Percentiles rank a stretch among this genome's conserved stretches.
Conservation (phyloP, 2,113 vertebrate species). For the Sander lucioperca region DNA sequence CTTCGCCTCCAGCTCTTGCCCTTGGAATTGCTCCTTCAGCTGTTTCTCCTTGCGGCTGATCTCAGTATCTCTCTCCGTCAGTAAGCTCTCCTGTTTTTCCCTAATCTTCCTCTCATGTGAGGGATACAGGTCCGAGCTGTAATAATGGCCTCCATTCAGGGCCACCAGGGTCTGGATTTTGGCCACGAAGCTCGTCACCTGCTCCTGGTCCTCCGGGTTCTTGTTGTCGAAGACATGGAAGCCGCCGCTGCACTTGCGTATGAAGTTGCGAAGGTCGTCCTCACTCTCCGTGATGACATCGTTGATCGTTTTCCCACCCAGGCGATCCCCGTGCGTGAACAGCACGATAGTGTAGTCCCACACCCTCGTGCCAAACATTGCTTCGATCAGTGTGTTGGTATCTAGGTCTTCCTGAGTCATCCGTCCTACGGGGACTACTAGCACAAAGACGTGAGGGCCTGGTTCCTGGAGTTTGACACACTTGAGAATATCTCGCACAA, state of each 20-base stretch:
- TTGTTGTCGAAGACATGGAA: slow-evolving; percentile 78
- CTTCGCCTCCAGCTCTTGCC: slow-evolving; percentile 47
- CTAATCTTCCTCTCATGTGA: slow-evolving; percentile 54
- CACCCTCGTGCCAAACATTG: slow-evolving; percentile 65
- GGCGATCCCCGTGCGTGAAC: slow-evolving; percentile 71
- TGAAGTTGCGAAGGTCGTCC: slow-evolving; percentile 58
- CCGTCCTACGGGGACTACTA: slow-evolving; percentile 60
- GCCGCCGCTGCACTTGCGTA: slow-evolving; percentile 70
- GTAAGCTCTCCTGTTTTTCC: slow-evolving; percentile 50
- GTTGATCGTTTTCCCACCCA: slow-evolving; percentile 64
- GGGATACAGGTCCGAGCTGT: slow-evolving; percentile 50
- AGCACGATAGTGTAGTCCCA: slow-evolving; percentile 77
- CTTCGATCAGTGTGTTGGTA: slow-evolving; percentile 65
- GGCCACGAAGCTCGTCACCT: slow-evolving; percentile 61
- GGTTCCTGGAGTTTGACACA: slow-evolving; percentile 54
- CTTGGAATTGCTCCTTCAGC: slow-evolving; percentile 6
- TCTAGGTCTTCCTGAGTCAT: slow-evolving; percentile 73
- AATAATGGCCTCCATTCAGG: slow-evolving; percentile 68
- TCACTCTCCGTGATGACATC: slow-evolving; percentile 58
- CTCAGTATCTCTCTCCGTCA: slow-evolving; percentile 26
- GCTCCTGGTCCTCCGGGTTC: slow-evolving; percentile 19
- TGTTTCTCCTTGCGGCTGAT: slow-evolving; percentile 37
- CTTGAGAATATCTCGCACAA: slow-evolving; percentile 63
- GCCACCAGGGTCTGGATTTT: slow-evolving; percentile 74
- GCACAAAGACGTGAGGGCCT: slow-evolving; percentile 69